Percentiles rank a stretch among this genome's conserved stretches.
These are phyloP conservation scores for Danaus plexippus DNA, from an alignment of 1,140 invertebrate genomes.

Conservation along the genomic window DNA sequence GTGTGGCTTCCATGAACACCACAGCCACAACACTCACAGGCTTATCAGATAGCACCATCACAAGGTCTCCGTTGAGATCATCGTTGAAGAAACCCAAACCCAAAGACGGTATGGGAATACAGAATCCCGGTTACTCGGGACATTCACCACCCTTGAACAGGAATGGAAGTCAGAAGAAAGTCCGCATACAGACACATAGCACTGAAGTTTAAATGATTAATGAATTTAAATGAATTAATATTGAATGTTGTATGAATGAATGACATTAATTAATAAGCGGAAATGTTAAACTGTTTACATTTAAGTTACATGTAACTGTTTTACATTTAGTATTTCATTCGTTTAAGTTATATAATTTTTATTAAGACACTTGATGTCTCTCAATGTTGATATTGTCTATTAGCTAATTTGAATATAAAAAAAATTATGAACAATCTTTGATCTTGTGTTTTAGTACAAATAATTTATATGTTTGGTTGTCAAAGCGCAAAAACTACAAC, in stretches of 20 bases:
- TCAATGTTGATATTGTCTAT: no score
- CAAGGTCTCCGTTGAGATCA: constrained; percentile 82
- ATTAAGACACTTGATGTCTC: no score
- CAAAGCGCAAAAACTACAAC: no score
- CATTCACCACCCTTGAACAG: constrained; percentile 84
- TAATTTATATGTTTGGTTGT: no score
- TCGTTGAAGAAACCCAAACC: constrained; percentile 86
- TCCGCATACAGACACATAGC: constrained; percentile 89
- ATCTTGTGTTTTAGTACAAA: no score
- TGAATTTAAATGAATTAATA: neutral
- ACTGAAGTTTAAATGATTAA: constrained; percentile 80
- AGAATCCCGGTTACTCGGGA: constrained; percentile 86
- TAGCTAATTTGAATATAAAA: no score
- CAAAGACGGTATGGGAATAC: constrained; percentile 79
- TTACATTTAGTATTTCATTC: no score
- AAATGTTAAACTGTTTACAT: neutral
- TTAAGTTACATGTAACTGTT: constrained; percentile 4
- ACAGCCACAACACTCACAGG: constrained; percentile 78
- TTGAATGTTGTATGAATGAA: constrained; percentile 4
- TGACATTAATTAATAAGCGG: neutral
- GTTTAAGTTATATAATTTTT: no score
- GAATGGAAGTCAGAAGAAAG: constrained; percentile 89
- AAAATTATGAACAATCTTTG: no score
- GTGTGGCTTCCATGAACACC: constrained; percentile 82
- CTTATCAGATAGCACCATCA: constrained; percentile 72